Percentiles rank a stretch among this genome's conserved stretches.
phyloP scores from a whole-genome alignment of 2,113 vertebrate genomes.

The Trichomycterus rosablanca region DNA sequence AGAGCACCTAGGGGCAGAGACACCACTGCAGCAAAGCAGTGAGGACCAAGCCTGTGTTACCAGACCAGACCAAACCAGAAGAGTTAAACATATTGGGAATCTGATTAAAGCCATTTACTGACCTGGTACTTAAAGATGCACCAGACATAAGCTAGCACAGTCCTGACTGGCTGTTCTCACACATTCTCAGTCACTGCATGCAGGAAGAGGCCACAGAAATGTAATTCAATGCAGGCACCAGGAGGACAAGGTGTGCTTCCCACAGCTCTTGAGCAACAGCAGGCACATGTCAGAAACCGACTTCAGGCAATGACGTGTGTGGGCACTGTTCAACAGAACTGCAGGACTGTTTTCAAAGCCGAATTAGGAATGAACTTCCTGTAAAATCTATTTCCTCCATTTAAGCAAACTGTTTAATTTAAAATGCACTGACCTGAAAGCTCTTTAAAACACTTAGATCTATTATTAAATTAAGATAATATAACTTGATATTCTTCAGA shows the following conservation, averaged over 20 bases:
- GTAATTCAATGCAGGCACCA: background rate
- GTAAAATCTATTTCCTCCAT: background rate
- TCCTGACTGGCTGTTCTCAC: constrained; percentile 24
- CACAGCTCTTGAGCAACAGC: constrained; percentile 30
- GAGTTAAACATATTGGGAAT: too few species aligned
- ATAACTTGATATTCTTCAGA: too few species aligned
- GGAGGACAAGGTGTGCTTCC: constrained; percentile 18
- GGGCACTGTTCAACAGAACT: background rate
- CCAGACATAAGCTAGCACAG: too few species aligned
- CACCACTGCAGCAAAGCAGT: background rate
- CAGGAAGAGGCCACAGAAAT: background rate
- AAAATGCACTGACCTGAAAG: too few species aligned
- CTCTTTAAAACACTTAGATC: too few species aligned
- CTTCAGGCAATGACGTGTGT: constrained; percentile 9
- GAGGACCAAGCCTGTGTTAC: background rate
- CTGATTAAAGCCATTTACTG: too few species aligned
- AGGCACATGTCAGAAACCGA: constrained; percentile 6
- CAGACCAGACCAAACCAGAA: background rate
- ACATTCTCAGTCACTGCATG: constrained; percentile 11
- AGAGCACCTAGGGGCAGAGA: constrained; percentile 20
- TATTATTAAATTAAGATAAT: too few species aligned
- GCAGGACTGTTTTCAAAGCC: constrained; percentile 15
- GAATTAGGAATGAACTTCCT: constrained; percentile 37
- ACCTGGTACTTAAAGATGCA: too few species aligned
- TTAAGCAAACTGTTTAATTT: background rate